Evolutionary conservation across 2,113 vertebrate genomes (phyloP), one percentile per base, ranked within the genome.

Genomic region (Rhagologus leucostigma): DNA sequence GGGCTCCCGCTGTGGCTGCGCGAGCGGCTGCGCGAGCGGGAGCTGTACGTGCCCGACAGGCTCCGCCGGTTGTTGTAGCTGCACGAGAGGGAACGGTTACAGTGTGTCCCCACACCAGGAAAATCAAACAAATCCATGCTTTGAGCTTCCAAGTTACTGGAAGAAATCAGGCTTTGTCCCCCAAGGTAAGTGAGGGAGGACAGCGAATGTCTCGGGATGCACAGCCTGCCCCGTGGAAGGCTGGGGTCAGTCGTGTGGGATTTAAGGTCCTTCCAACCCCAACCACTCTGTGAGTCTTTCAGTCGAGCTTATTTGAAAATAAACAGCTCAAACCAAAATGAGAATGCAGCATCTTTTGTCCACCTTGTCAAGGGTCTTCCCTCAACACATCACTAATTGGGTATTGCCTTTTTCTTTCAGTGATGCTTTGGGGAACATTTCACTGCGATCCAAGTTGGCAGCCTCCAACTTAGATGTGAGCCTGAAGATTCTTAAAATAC

Each of bases 11-110:
- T 99, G 95, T 99, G 99, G 96, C 99, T 99, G 97, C 98, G 99
- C 27, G 99, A 99, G 77, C 99, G 97, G 94, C 99, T 99, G 59
- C 99, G 98, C 9, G 99, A 99, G 30, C 99, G 98, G 1, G 99
- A 99, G 95, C 99, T 99, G 98, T 99, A 99, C 0, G 99, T 99
- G 90, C 99, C 99, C 4, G 99, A 99, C 94, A 98, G 98, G 95
- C 99, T 99, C 80, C 99, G 98, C 90, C 99, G 98, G 90, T 99
- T 99, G 91, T 99, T 99, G 89, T 99, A 99, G 97, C 99, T 99
- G 87, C 4, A 0, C 0, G 89, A 33, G 77, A 71, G 64, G 37
- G 8, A 91, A 21, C 0, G 4, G 24, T 35, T 67, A 83, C 4
- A 20, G 13, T 1, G 0, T 0, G 3, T 1, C 35, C 46, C 16